Evolutionary conservation across 2,888 invertebrate species (phyloP).

Genomic region (Xestia xanthographa): DNA sequence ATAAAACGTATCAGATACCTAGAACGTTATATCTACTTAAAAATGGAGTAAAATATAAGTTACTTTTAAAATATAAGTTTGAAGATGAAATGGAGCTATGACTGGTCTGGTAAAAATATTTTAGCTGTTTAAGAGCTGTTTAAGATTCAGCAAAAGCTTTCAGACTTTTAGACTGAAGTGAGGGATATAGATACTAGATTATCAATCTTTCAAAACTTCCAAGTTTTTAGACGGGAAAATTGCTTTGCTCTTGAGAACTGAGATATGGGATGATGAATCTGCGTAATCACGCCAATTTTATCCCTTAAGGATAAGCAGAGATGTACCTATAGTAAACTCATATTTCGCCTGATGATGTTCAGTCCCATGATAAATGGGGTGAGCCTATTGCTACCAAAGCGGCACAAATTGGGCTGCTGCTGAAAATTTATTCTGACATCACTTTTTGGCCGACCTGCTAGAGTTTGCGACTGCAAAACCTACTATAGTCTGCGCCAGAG

Average conservation of each 20-base stretch:
- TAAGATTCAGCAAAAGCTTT: constrained; percentile 36
- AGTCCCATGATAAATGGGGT: neutral
- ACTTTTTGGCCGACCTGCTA: neutral
- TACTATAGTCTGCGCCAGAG: no score
- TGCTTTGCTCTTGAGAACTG: neutral
- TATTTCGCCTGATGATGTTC: neutral
- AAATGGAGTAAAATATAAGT: neutral
- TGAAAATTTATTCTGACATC: neutral
- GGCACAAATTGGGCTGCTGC: neutral
- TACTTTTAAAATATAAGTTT: neutral
- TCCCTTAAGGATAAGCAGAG: neutral
- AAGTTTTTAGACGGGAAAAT: neutral
- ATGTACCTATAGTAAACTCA: neutral
- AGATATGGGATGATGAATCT: neutral
- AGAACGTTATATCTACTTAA: neutral
- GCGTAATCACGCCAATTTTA: neutral
- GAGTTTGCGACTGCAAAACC: neutral
- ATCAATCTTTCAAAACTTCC: neutral
- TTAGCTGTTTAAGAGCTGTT: constrained; percentile 18
- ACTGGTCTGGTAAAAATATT: constrained; percentile 2
- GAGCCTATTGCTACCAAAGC: neutral
- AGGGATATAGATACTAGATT: neutral
- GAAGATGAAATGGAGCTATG: constrained; percentile 16
- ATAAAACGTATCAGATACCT: constrained; percentile 2
- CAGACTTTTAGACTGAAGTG: neutral